Conservation (phyloP, 1,140 invertebrate genomes). For the Hydropsyche tenuis region DNA sequence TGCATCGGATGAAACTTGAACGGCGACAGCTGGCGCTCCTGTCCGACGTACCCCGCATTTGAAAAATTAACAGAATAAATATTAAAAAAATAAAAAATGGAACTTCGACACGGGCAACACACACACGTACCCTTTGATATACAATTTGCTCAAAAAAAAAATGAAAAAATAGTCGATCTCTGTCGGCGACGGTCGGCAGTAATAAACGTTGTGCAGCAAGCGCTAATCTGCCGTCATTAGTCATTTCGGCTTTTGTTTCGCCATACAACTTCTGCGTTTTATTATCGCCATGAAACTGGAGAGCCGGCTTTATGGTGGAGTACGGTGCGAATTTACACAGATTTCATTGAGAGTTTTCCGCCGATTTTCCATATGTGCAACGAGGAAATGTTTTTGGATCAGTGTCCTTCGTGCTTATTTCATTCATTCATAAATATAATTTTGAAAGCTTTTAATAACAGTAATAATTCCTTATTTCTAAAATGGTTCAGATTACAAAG, state of each 20-base stretch:
- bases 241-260: slow-evolving; percentile 48
- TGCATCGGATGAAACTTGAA: slow-evolving; percentile 15
- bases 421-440: too few relatives aligned
- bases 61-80: slow-evolving; percentile 37
- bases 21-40: slow-evolving; percentile 43
- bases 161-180: slow-evolving; percentile 35
- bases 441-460: too few relatives aligned
- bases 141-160: not conserved
- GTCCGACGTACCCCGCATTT: not conserved
- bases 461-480: too few relatives aligned
- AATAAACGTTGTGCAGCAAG: slow-evolving; percentile 46
- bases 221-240: slow-evolving; percentile 48
- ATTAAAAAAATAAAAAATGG: slow-evolving; percentile 8
- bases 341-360: slow-evolving; percentile 39
- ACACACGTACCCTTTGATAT: slow-evolving; percentile 4
- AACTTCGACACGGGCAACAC: not conserved
- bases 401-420: too few relatives aligned
- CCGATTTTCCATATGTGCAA: too few relatives aligned
- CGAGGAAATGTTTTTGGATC: too few relatives aligned
- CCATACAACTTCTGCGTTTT: slow-evolving; percentile 45
- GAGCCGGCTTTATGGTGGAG: slow-evolving; percentile 20
- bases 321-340: slow-evolving; percentile 25
- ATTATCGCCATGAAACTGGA: slow-evolving; percentile 44
- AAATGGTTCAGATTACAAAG: too few relatives aligned
- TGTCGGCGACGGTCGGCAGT: slow-evolving; percentile 42